Conservation (phyloP, 2,888 invertebrate species). For the Dastarcus helophoroides region DNA sequence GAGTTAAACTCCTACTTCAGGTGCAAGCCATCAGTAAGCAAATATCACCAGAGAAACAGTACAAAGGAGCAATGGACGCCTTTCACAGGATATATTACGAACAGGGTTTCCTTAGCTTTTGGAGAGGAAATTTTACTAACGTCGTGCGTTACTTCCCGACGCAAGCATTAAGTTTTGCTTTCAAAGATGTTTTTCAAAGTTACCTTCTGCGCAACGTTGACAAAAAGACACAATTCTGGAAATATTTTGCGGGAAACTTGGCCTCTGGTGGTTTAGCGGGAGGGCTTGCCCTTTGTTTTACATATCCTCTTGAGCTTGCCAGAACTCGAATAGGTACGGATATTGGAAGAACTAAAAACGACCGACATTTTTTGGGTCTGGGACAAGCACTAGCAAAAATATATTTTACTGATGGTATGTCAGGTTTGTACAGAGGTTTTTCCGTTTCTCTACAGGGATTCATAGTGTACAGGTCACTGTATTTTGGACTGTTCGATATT, state of each 20-base stretch:
- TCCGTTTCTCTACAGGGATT: slow-evolving; percentile 52
- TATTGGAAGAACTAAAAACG: slow-evolving; percentile 18
- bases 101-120: slow-evolving; percentile 57
- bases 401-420: slow-evolving; percentile 42
- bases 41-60: slow-evolving; percentile 71
- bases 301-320: slow-evolving; percentile 66
- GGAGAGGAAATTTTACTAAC: slow-evolving; percentile 71
- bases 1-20: slow-evolving; percentile 87
- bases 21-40: slow-evolving; percentile 91
- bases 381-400: slow-evolving; percentile 38
- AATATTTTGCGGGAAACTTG: slow-evolving; percentile 59
- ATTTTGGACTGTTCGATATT: slow-evolving; percentile 53
- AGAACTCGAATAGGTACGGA: slow-evolving; percentile 41
- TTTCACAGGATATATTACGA: slow-evolving; percentile 56
- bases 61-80: slow-evolving; percentile 79
- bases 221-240: slow-evolving; percentile 62
- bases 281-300: slow-evolving; percentile 64
- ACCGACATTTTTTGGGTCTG: slow-evolving; percentile 47
- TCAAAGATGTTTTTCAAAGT: slow-evolving; percentile 68
- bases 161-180: slow-evolving; percentile 67
- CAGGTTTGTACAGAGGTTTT: slow-evolving; percentile 52
- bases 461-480: slow-evolving; percentile 50
- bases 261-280: slow-evolving; percentile 71
- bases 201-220: slow-evolving; percentile 57
- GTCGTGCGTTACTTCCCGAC: slow-evolving; percentile 70